Evolutionary conservation across 2,888 invertebrate species (phyloP), one percentile per base, ranked within the genome.

Genomic region (Noctua fimbriata): DNA sequence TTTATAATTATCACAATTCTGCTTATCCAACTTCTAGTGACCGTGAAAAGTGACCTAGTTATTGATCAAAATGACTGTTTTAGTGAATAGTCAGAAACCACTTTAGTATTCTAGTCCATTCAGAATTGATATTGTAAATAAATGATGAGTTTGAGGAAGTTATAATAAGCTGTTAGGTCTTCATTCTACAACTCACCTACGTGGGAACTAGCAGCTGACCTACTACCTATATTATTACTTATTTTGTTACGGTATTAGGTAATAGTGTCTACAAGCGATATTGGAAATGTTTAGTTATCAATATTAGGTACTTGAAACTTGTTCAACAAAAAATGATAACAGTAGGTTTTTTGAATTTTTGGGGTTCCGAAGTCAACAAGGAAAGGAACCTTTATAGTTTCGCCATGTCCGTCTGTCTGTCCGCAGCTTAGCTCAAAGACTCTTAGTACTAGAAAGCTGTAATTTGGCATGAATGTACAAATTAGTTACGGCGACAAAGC

Each of bases 181-280:
- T 66, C n/a, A 66, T 83, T 58, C 14, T 21, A 52, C 24, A 9
- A 14, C 10, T 32, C 41, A 28, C 1, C 14, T 49, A 41, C 10
- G 18, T 78, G 70, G 28, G 52, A 83, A 71, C 16, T 10, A 47
- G 60, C 78, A 83, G 44, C 28, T 83, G 70, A 0, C 9, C 16
- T 52, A 47, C 9, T 52, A 60, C 9, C 2, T n/a, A 9, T 4
- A n/a, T 58, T 44, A 44, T 44, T 49, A 49, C 18, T 0, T 58
- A 12, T 58, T n/a, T n/a, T 18, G 18, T 63, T 21, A 32, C 41
- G 2, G 44, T 47, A 41, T 32, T 58, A 24, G 21, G 24, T 70
- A 74, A 74, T 24, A 18, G 0, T 21, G 21, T 21, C 6, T 24
- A 74, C 67, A 75, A 44, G 67, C 44, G 7, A 73, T 69, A 28